A percentile compares a stretch with the other conserved stretches of the same genome.
These are phyloP conservation scores for Sogatella furcifera DNA, from an alignment of 1,140 invertebrate genomes.

Conservation along the genomic window DNA sequence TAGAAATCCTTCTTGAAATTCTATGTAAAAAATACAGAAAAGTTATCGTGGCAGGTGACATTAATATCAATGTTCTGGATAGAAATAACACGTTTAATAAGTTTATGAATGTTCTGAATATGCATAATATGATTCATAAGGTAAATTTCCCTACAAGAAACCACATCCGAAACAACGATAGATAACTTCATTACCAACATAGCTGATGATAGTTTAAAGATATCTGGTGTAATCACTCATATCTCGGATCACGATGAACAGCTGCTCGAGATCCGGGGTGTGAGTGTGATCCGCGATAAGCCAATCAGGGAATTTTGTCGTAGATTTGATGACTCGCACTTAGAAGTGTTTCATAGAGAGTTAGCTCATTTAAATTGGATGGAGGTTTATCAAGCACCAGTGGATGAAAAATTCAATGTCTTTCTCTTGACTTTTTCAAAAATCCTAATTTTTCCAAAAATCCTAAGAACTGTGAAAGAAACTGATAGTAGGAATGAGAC, in stretches of 20 bases:
- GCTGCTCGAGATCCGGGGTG: not conserved
- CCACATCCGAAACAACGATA: not conserved
- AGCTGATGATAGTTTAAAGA: not conserved
- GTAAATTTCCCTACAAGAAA: not conserved
- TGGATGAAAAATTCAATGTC: no score
- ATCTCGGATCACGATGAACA: constrained; percentile 6
- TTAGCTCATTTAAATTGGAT: no score
- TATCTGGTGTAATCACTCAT: no score
- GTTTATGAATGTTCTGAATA: not conserved
- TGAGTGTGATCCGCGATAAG: no score
- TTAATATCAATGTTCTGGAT: not conserved
- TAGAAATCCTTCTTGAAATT: not conserved
- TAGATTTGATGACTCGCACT: no score
- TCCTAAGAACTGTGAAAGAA: no score
- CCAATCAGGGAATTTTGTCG: no score
- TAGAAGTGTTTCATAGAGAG: no score
- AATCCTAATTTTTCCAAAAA: no score
- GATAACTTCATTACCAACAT: not conserved
- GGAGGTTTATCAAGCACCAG: no score
- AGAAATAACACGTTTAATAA: not conserved
- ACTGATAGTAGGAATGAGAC: no score
- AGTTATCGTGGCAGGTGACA: not conserved
- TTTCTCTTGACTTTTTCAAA: no score
- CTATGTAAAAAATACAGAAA: constrained; percentile 1
- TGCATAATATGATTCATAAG: not conserved